Conservation (phyloP, 2,113 vertebrate genomes). For the Meleagris gallopavo region DNA sequence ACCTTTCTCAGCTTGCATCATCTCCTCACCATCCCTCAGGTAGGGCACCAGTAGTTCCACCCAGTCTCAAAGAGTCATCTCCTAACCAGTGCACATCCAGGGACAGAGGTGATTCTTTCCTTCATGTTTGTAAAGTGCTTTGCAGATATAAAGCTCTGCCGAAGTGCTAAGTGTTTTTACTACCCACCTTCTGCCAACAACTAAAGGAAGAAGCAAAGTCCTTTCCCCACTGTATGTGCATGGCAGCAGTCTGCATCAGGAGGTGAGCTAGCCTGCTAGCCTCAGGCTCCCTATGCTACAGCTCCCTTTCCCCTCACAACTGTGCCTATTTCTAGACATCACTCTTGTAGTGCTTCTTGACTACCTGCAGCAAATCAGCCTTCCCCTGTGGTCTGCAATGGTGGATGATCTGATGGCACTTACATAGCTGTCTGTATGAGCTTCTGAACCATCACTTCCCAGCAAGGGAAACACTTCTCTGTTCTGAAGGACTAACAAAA, state of each 20-base stretch:
- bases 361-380: neutral
- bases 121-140: constrained; percentile 68
- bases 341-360: neutral
- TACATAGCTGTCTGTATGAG: neutral
- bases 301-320: neutral
- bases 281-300: neutral
- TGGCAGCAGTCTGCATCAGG: neutral
- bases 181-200: neutral
- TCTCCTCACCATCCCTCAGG: neutral
- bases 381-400: neutral
- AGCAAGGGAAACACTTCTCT: neutral
- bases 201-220: neutral
- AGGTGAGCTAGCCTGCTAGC: constrained; percentile 28
- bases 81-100: neutral
- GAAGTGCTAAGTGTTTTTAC: constrained; percentile 50
- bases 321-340: neutral
- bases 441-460: neutral
- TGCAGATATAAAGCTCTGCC: constrained; percentile 63
- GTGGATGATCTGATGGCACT: neutral
- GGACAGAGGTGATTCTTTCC: neutral
- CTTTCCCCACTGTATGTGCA: rapidly evolving
- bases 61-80: neutral
- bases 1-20: neutral
- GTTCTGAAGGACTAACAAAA: neutral
- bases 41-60: neutral